Conservation (phyloP, 1,140 invertebrate species). For the Triops longicaudatus region DNA sequence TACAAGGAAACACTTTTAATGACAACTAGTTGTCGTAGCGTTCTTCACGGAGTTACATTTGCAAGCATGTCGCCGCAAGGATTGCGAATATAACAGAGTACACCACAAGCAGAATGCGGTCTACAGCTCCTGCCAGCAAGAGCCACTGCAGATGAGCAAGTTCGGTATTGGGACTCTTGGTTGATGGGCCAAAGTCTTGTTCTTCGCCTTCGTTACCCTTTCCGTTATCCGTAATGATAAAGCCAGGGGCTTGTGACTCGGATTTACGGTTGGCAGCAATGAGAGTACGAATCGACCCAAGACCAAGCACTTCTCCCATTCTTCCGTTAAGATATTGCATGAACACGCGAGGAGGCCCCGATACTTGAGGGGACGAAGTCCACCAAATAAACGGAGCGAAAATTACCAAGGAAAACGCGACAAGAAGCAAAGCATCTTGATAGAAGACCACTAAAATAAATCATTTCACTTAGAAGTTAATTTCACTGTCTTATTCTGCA, state of each 20-base stretch:
- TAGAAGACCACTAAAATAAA: neutral
- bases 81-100: neutral
- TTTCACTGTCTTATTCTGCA: neutral
- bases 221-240: neutral
- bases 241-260: neutral
- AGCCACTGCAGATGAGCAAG: neutral
- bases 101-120: neutral
- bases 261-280: neutral
- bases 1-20: too few relatives aligned
- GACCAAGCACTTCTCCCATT: neutral
- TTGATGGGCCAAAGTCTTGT: neutral
- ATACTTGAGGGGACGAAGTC: neutral
- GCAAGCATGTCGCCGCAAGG: neutral
- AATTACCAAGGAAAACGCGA: neutral
- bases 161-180: neutral
- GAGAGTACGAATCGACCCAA: neutral
- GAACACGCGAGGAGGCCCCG: neutral
- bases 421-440: neutral
- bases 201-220: neutral
- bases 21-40: too few relatives aligned
- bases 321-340: neutral
- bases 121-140: neutral
- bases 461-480: neutral
- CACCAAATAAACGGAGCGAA: neutral
- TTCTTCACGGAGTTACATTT: neutral